phyloP scores from a whole-genome alignment of 1,140 invertebrate species.

The Aphelenchoides besseyi region DNA sequence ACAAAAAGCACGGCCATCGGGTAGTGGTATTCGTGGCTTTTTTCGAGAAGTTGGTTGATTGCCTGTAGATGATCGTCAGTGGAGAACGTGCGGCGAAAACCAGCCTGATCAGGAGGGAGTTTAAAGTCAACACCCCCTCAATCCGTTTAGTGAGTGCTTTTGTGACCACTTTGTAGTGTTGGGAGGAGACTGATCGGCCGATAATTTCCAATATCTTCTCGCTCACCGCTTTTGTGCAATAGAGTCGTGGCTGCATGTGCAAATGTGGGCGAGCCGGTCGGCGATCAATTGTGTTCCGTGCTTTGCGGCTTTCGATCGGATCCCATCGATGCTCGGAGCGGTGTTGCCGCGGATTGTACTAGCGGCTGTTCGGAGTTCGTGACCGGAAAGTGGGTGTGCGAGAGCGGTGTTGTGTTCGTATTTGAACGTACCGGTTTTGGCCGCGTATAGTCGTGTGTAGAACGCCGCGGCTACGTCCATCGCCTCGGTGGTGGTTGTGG shows the following conservation, averaged over 20 bases:
- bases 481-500: too few species aligned
- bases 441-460: too few species aligned
- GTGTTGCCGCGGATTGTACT: too few species aligned
- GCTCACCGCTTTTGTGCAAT: slow-evolving; percentile 23
- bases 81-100: slow-evolving; percentile 35
- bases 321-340: too few species aligned
- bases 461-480: too few species aligned
- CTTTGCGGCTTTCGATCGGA: too few species aligned
- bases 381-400: too few species aligned
- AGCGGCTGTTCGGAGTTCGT: too few species aligned
- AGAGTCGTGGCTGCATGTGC: slow-evolving; percentile 1
- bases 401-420: too few species aligned
- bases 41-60: slow-evolving; percentile 24
- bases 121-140: neutral
- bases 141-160: slow-evolving; percentile 17
- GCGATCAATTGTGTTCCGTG: too few species aligned
- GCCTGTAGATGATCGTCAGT: slow-evolving; percentile 36
- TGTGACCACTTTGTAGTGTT: slow-evolving; percentile 21
- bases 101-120: slow-evolving; percentile 33
- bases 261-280: too few species aligned
- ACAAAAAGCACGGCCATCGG: slow-evolving; percentile 30
- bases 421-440: too few species aligned
- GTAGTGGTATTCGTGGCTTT: neutral
- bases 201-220: slow-evolving; percentile 20
- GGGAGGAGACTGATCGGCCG: slow-evolving; percentile 29